A percentile compares a stretch with the other conserved stretches of the same genome.
phyloP scores from a whole-genome alignment of 2,797 vertebrate species.

The Kryptopterus vitreolus region DNA sequence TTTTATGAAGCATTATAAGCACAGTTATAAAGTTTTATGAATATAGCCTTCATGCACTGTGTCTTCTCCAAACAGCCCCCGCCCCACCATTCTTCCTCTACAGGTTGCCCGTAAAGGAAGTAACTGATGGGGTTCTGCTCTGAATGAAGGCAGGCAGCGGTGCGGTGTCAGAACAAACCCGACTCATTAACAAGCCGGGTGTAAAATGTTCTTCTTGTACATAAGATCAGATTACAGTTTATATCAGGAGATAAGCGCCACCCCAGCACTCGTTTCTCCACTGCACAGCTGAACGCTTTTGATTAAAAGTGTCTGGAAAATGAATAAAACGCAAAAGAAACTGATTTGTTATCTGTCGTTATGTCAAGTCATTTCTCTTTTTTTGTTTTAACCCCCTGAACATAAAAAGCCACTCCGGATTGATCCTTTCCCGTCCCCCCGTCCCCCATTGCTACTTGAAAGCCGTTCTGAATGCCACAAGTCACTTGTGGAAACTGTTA shows the following conservation, averaged over 20 bases:
- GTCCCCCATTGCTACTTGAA: slow-evolving; percentile 3
- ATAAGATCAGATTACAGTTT: neutral
- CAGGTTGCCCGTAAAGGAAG: neutral
- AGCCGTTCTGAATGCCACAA: slow-evolving; percentile 45
- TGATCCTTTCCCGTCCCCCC: neutral
- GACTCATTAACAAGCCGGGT: neutral
- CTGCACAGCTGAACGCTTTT: neutral
- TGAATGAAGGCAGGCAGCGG: neutral
- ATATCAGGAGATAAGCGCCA: neutral
- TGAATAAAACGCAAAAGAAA: neutral
- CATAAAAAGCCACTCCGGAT: neutral
- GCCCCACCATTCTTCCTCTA: too few species aligned
- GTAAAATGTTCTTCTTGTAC: neutral
- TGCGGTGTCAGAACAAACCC: neutral
- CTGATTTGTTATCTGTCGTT: neutral
- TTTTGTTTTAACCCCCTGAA: neutral
- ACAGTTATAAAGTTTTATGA: slow-evolving; percentile 28
- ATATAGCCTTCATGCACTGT: neutral
- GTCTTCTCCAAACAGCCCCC: neutral
- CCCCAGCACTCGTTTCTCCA: neutral
- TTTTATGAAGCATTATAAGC: slow-evolving; percentile 7
- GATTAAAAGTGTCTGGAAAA: neutral
- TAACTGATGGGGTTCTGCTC: slow-evolving; percentile 1
- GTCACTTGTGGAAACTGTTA: slow-evolving; percentile 76
- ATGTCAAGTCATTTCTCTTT: neutral